A percentile compares a stretch with the other conserved stretches of the same genome.
Conservation (phyloP, 2,113 vertebrate species). For the Hippocampus abdominalis region DNA sequence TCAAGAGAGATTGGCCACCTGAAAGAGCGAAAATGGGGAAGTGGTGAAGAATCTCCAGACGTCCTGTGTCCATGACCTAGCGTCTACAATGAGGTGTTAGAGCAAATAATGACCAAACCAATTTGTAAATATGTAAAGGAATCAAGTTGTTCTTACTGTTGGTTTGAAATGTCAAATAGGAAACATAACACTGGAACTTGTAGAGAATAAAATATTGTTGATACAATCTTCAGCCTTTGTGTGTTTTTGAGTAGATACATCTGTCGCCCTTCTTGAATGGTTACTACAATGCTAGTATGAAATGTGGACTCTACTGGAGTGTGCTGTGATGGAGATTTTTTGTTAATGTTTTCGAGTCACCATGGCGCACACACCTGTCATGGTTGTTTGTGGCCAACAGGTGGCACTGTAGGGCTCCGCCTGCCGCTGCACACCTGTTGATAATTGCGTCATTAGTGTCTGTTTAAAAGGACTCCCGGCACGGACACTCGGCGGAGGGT, state of each 20-base stretch:
- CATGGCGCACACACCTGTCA: too few relatives aligned
- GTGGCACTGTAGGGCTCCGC: too few relatives aligned
- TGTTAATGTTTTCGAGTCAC: too few relatives aligned
- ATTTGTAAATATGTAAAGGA: slow-evolving; percentile 11
- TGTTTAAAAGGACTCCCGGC: too few relatives aligned
- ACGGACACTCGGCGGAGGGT: too few relatives aligned
- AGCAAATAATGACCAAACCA: slow-evolving; percentile 9
- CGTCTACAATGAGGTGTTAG: not conserved
- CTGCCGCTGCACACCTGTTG: too few relatives aligned
- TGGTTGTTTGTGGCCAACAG: too few relatives aligned
- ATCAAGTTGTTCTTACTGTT: slow-evolving; percentile 6
- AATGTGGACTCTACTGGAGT: not conserved
- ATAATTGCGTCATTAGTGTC: too few relatives aligned
- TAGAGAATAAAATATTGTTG: slow-evolving; percentile 12
- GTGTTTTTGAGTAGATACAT: not conserved
- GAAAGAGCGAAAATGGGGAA: not conserved
- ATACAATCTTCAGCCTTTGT: not conserved
- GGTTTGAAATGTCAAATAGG: slow-evolving; percentile 11
- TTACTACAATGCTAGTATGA: not conserved
- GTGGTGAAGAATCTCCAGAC: not conserved
- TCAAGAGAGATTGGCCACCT: not conserved
- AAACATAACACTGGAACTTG: slow-evolving; percentile 5
- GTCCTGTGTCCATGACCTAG: not conserved
- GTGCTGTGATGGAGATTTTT: not conserved
- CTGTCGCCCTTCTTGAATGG: not conserved